A percentile compares a stretch with the other conserved stretches of the same genome.
These are phyloP conservation scores for Lophochroa leadbeateri DNA, from an alignment of 2,113 vertebrate genomes.

Conservation along the genomic window DNA sequence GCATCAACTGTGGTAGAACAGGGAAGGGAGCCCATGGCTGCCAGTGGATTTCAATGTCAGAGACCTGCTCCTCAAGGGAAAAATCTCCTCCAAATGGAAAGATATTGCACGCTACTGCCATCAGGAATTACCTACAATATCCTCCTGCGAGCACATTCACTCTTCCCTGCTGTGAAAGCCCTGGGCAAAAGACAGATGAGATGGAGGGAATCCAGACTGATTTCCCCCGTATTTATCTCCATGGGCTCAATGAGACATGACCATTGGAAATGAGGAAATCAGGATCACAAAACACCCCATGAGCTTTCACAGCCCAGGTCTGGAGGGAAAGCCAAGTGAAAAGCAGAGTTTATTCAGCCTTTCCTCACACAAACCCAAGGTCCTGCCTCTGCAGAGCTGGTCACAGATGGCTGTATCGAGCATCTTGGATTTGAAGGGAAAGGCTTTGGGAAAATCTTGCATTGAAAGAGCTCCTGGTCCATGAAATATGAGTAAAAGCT, in stretches of 20 bases:
- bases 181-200: not conserved
- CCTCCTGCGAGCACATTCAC: not conserved
- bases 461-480: not conserved
- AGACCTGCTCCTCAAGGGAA: not conserved
- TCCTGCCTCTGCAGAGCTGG: not conserved
- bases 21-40: accelerated
- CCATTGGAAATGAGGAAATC: not conserved
- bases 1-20: accelerated
- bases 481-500: not conserved
- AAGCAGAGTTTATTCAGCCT: not conserved
- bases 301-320: not conserved
- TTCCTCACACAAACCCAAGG: not conserved
- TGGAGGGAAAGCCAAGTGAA: not conserved
- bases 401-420: accelerated
- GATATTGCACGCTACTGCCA: not conserved
- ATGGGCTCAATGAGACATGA: not conserved
- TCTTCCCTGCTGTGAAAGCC: not conserved
- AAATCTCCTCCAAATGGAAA: not conserved
- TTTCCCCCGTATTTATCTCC: not conserved
- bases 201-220: not conserved
- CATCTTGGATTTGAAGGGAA: not conserved
- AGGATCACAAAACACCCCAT: not conserved
- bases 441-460: not conserved
- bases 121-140: accelerated
- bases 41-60: not conserved